phyloP scores from a whole-genome alignment of 1,140 invertebrate genomes.

The Brachionus sp. region DNA sequence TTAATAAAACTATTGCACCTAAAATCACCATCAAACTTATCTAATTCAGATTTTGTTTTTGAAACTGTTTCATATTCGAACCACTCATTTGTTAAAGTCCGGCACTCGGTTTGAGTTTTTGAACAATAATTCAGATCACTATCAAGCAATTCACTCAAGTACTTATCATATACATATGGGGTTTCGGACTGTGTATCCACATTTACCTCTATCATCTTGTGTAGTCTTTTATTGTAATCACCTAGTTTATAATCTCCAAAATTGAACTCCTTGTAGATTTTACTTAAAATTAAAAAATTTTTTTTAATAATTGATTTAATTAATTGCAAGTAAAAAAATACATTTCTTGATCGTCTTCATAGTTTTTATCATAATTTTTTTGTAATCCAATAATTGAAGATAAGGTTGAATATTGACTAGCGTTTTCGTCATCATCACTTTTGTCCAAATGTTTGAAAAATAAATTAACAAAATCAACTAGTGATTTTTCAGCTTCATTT shows the following conservation, averaged over 20 bases:
- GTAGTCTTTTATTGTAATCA: neutral
- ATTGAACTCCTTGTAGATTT: neutral
- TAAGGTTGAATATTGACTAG: constrained; percentile 28
- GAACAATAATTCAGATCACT: constrained; percentile 2
- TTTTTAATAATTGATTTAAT: neutral
- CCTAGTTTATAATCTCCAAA: neutral
- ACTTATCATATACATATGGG: constrained; percentile 10
- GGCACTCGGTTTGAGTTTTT: neutral
- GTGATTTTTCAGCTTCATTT: constrained; percentile 8
- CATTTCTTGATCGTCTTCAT: neutral
- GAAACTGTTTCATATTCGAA: neutral
- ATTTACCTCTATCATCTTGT: constrained; percentile 29
- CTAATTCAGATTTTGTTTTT: neutral
- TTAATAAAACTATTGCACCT: neutral
- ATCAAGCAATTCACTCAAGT: constrained; percentile 7
- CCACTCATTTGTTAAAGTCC: neutral
- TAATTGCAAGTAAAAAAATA: neutral
- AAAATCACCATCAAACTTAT: constrained; percentile 10
- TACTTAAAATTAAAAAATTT: neutral
- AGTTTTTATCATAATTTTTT: neutral
- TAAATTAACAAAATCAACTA: neutral
- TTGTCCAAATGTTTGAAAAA: constrained; percentile 30
- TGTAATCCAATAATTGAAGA: constrained; percentile 35
- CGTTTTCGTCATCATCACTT: neutral
- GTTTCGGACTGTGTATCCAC: constrained; percentile 15